Conservation (phyloP, 2,113 vertebrate genomes). For the Sceloporus tristichus region DNA sequence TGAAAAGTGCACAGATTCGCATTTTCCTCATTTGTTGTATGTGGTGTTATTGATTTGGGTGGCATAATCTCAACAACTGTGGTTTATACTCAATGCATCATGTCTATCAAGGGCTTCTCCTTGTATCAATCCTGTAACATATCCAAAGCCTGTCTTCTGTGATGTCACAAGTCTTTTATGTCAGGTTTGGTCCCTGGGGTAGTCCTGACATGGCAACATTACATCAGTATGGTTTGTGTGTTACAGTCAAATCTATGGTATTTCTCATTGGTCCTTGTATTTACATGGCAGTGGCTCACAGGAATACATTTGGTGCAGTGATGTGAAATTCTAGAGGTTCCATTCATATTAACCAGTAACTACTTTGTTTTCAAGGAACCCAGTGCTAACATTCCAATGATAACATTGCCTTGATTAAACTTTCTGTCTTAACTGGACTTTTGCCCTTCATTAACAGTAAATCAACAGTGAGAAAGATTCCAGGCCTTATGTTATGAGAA, state of each 20-base stretch:
- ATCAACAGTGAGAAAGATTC: not conserved
- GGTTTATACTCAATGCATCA: no score
- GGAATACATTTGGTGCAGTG: rapidly evolving
- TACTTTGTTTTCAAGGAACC: constrained; percentile 28
- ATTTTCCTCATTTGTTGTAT: no score
- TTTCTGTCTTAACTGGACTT: not conserved
- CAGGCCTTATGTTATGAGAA: no score
- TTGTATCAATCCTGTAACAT: no score
- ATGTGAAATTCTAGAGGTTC: not conserved
- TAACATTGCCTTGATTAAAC: constrained; percentile 1
- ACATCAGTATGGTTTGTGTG: not conserved
- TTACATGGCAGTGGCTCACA: not conserved
- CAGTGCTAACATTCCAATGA: not conserved
- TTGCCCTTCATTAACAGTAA: constrained; percentile 31
- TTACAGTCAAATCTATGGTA: not conserved
- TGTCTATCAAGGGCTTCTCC: no score
- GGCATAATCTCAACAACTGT: no score
- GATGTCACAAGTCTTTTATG: no score
- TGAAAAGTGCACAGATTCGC: no score
- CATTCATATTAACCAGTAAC: constrained; percentile 6
- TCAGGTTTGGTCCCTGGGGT: no score
- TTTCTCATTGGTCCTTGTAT: not conserved
- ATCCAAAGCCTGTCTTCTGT: no score
- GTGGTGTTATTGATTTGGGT: no score
- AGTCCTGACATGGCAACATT: no score